These are phyloP conservation scores for Lordiphosa collinella DNA, from an alignment of 1,140 invertebrate species.

Conservation along the genomic window DNA sequence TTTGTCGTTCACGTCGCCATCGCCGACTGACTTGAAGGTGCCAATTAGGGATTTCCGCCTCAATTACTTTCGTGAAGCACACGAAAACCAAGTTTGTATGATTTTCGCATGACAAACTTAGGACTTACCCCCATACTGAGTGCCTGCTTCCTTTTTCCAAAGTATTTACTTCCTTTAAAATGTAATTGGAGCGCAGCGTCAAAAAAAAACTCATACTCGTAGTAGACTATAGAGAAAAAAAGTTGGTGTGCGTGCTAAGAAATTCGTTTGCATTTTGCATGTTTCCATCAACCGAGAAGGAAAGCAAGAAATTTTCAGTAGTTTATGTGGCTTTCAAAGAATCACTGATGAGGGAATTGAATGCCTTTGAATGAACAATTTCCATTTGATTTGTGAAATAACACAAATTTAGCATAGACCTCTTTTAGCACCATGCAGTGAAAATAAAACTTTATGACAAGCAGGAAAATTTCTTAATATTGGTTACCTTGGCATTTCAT, in stretches of 20 bases:
- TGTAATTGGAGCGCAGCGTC: slow-evolving; percentile 40
- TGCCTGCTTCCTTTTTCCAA: slow-evolving; percentile 36
- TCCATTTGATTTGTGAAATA: slow-evolving; percentile 8
- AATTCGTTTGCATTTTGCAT: slow-evolving; percentile 66
- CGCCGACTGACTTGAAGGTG: slow-evolving; percentile 57
- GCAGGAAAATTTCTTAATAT: too few relatives aligned
- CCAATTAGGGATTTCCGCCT: slow-evolving; percentile 77
- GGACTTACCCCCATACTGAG: slow-evolving; percentile 42
- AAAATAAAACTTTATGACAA: too few relatives aligned
- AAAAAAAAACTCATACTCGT: slow-evolving; percentile 7
- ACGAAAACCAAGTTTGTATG: slow-evolving; percentile 76
- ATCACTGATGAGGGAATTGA: not conserved
- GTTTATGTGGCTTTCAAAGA: slow-evolving; percentile 41
- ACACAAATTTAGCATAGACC: too few relatives aligned
- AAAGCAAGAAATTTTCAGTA: slow-evolving; percentile 23
- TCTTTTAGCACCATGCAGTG: too few relatives aligned
- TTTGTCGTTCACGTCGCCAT: slow-evolving; percentile 4
- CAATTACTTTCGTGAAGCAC: slow-evolving; percentile 72
- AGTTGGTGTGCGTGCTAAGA: slow-evolving; percentile 51
- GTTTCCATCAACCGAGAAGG: slow-evolving; percentile 40
- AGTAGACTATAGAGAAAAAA: not conserved
- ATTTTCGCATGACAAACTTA: slow-evolving; percentile 77
- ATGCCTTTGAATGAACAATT: slow-evolving; percentile 13
- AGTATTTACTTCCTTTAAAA: slow-evolving; percentile 46
- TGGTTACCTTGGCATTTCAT: too few relatives aligned